Evolutionary conservation across 1,140 invertebrate species (phyloP).

Genomic region (Sminthurinus signatus): DNA sequence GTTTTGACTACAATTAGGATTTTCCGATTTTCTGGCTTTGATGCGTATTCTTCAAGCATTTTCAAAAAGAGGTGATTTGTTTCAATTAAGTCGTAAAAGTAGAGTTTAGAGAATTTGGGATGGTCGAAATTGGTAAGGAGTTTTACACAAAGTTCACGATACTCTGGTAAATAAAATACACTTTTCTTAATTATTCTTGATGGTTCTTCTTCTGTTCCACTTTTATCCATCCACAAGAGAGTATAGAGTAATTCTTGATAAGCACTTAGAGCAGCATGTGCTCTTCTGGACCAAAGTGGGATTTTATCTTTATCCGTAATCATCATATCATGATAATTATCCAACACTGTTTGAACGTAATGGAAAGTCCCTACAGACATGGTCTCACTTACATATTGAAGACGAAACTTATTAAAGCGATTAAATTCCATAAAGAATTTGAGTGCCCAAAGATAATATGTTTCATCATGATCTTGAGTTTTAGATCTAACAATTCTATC

Average conservation of each 20-base stretch:
- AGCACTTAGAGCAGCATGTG: conserved; percentile 68
- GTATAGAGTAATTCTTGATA: conserved; percentile 21
- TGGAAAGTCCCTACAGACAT: conserved; percentile 85
- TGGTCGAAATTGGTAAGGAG: conserved; percentile 76
- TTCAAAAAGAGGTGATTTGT: conserved; percentile 87
- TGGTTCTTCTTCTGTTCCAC: conserved; percentile 58
- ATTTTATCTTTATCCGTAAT: conserved; percentile 77
- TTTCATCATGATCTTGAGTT: conserved; percentile 71
- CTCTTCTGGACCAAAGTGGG: conserved; percentile 68
- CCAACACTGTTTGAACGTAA: conserved; percentile 85
- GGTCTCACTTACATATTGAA: conserved; percentile 64
- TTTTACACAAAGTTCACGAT: conserved; percentile 74
- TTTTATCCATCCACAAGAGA: conserved; percentile 65
- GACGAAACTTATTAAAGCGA: conserved; percentile 69
- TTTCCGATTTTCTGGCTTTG: conserved; percentile 15
- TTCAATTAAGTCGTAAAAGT: conserved; percentile 78
- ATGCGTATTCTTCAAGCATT: conserved; percentile 68
- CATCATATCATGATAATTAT: conserved; percentile 83
- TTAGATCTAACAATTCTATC: conserved; percentile 47
- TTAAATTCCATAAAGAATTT: conserved; percentile 98
- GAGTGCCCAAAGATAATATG: conserved; percentile 88
- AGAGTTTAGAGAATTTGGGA: conserved; percentile 73
- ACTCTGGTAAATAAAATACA: conserved; percentile 90
- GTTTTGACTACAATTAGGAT: not conserved
- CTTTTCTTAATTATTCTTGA: conserved; percentile 82